Base-by-base conservation (phyloP, 2,113 vertebrate species). In the Puffinus mauretanicus region DNA sequence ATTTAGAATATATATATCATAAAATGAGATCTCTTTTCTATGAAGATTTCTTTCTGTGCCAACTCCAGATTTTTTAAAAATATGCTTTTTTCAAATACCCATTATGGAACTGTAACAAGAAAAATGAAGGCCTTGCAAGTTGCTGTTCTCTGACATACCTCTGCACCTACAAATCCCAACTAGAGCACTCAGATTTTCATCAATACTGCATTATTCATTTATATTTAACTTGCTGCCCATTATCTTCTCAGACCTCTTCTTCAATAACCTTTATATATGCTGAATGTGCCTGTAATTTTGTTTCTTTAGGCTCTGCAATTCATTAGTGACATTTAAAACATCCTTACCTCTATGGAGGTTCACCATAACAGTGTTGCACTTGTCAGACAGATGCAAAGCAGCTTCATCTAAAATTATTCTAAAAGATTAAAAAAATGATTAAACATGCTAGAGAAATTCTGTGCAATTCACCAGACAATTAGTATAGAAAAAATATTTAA, bases 351-450 rank as follows among this genome's bases (percentile, higher is more conserved):
- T 99, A 12, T 93, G 98, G 52, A 99, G 96, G 94, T 99, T 99
- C 83, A 99, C 98, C 47, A 96, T 97, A n/a, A 99, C 98, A 7
- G 98, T 97, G 42, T 99, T 99, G 95, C 98, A 99, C 96, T 99
- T 99, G 96, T 99, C 99, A 73, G 99, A 99, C 42, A 99, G 98
- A 97, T 99, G 99, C 73, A 99, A 97, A 88, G 99, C 99, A 77
- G 99, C 99, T 96, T 99, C 99, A 83, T 99, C 99, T 97, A 99
- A 98, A 98, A 99, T 99, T 44, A 99, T 99, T 96, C 99, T 99
- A 47, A 32, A 93, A 76, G 76, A 96, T 32, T 60, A 90, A 95
- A 52, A 40, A n/a, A 62, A 36, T 47, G 13, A 67, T 7, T 1
- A 91, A 96, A 42, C 42, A 46, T 12, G 20, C 14, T 42, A 61